These are phyloP conservation scores for Pogonocichla stellata DNA, from an alignment of 2,113 vertebrate genomes.

Conservation along the genomic window DNA sequence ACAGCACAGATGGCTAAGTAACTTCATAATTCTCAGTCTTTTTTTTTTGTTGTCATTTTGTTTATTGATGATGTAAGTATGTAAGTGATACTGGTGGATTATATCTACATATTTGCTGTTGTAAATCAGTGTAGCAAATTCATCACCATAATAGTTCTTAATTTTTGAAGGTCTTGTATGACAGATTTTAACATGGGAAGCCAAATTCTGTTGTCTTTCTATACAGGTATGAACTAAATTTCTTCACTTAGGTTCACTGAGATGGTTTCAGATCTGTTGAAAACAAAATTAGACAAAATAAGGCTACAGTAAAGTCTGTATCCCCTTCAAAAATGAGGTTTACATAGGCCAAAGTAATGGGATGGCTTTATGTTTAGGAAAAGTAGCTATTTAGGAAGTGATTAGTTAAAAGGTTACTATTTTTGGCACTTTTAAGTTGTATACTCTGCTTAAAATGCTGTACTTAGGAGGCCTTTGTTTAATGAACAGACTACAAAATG, in stretches of 20 bases:
- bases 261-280: not conserved
- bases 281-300: not conserved
- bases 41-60: conserved; percentile 17
- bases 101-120: conserved; percentile 11
- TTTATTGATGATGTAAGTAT: conserved; percentile 55
- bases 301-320: not conserved
- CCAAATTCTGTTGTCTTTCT: not conserved
- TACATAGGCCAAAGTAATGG: not conserved
- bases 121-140: conserved; percentile 19
- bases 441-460: conserved; percentile 6
- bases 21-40: conserved; percentile 18
- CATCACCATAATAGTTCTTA: not conserved
- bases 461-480: conserved; percentile 7
- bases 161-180: not conserved
- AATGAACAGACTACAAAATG: not conserved
- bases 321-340: not conserved
- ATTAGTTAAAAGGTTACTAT: not conserved
- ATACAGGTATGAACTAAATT: not conserved
- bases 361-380: not conserved
- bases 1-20: conserved; percentile 35
- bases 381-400: not conserved
- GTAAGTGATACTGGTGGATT: not conserved
- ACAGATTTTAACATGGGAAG: not conserved
- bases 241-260: not conserved
- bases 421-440: conserved; percentile 7